Percentiles rank a stretch among this genome's conserved stretches.
Conservation (phyloP, 2,888 invertebrate genomes). For the Teinopalpus imperialis region DNA sequence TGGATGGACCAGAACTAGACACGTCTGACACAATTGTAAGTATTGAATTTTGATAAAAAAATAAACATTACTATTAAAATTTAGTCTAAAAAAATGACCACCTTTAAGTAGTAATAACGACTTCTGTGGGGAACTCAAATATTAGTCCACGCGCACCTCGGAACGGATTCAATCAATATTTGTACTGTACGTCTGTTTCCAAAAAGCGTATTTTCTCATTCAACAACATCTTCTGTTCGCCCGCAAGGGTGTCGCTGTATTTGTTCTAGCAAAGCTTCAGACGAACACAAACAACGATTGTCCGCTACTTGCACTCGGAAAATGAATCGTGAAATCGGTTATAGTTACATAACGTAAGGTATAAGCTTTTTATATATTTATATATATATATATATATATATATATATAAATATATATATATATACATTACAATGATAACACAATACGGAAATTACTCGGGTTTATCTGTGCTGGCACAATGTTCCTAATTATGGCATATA, state of each 20-base stretch:
- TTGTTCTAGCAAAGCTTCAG: constrained; percentile 53
- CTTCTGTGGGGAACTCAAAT: constrained; percentile 61
- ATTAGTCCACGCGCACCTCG: constrained; percentile 69
- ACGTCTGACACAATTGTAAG: too few species aligned
- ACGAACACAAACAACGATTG: constrained; percentile 45
- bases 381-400: too few species aligned
- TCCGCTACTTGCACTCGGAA: constrained; percentile 22
- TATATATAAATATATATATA: too few species aligned
- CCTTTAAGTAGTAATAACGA: constrained; percentile 64
- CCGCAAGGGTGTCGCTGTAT: constrained; percentile 63
- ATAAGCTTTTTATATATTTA: too few species aligned
- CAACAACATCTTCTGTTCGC: constrained; percentile 72
- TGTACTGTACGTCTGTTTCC: constrained; percentile 69
- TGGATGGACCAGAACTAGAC: too few species aligned
- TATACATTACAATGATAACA: too few species aligned
- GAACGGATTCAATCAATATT: constrained; percentile 76
- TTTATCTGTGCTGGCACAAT: too few species aligned
- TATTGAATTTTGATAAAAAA: too few species aligned
- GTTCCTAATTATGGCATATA: too few species aligned
- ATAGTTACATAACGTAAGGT: too few species aligned
- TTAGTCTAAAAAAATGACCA: constrained; percentile 36
- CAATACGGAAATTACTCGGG: too few species aligned
- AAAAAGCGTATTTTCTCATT: constrained; percentile 74
- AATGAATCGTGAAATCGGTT: constrained; percentile 15
- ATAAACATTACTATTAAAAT: too few species aligned